Conservation (phyloP, 2,888 invertebrate genomes). For the Eupithecia centaureata region DNA sequence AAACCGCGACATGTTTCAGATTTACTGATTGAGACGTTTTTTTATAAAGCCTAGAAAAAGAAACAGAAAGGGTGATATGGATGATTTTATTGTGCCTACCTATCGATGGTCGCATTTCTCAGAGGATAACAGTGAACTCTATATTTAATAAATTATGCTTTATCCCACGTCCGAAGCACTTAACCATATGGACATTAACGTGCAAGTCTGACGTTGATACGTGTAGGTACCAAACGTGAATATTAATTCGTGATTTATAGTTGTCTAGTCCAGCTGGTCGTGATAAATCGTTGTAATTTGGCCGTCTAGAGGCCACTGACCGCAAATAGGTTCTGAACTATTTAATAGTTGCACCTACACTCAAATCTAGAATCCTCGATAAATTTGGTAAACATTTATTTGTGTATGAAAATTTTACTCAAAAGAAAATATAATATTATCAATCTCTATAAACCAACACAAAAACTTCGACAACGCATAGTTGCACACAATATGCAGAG, state of each 20-base stretch:
- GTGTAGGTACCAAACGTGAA: conserved; percentile 47
- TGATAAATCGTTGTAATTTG: conserved; percentile 68
- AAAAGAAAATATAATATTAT: too few relatives aligned
- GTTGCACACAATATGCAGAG: too few relatives aligned
- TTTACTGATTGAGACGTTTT: not conserved
- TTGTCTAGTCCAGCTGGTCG: conserved; percentile 61
- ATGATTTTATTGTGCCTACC: too few relatives aligned
- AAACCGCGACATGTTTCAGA: not conserved
- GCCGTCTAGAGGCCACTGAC: conserved; percentile 48
- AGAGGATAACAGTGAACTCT: not conserved
- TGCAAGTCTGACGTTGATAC: conserved; percentile 28
- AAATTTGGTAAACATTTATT: too few relatives aligned
- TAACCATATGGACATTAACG: conserved; percentile 17
- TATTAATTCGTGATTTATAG: conserved; percentile 67
- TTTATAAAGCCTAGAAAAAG: not conserved
- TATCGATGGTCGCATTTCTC: too few relatives aligned
- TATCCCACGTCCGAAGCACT: not conserved
- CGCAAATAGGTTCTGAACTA: conserved; percentile 49
- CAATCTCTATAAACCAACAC: too few relatives aligned
- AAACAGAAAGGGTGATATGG: too few relatives aligned
- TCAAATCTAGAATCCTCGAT: too few relatives aligned
- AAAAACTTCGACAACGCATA: too few relatives aligned
- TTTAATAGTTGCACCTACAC: conserved; percentile 39
- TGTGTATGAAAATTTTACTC: too few relatives aligned
- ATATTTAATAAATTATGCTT: not conserved